Percentiles rank a stretch among this genome's conserved stretches.
phyloP scores from a whole-genome alignment of 2,113 vertebrate genomes.

The Solenodon paradoxus region DNA sequence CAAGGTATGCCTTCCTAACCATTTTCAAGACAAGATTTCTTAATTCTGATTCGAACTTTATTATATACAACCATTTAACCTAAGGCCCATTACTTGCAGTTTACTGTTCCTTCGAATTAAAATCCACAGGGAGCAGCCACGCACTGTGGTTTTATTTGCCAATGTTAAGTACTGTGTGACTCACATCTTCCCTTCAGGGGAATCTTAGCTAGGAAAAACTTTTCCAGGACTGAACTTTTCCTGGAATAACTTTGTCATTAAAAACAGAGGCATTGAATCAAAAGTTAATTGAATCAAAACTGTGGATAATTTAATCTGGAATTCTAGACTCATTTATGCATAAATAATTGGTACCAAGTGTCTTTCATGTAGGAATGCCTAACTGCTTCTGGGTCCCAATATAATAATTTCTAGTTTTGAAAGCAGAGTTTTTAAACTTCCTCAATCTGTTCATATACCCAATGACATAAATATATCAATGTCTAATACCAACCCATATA shows the following conservation, averaged over 20 bases:
- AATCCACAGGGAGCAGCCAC: slow-evolving; percentile 59
- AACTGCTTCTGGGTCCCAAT: background rate
- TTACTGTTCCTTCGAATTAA: slow-evolving; percentile 60
- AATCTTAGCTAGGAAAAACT: slow-evolving; percentile 49
- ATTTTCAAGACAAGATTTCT: slow-evolving; percentile 5
- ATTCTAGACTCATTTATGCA: slow-evolving; percentile 26
- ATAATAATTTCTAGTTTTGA: slow-evolving; percentile 35
- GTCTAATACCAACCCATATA: background rate
- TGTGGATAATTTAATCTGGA: slow-evolving; percentile 48
- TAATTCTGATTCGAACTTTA: slow-evolving; percentile 49
- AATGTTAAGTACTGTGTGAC: slow-evolving; percentile 48
- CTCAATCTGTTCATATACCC: background rate
- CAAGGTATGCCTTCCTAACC: too few relatives aligned
- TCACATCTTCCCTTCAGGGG: slow-evolving; percentile 56
- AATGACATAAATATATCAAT: background rate
- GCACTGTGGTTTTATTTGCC: slow-evolving; percentile 57
- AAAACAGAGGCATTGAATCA: slow-evolving; percentile 59
- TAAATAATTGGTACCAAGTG: slow-evolving; percentile 30
- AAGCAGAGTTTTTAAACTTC: slow-evolving; percentile 36
- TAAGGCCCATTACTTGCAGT: slow-evolving; percentile 60
- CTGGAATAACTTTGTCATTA: slow-evolving; percentile 59
- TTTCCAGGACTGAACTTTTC: slow-evolving; percentile 57
- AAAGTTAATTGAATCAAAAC: slow-evolving; percentile 65
- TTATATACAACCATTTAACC: slow-evolving; percentile 55
- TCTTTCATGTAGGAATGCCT: slow-evolving; percentile 25